Conservation (phyloP, 2,113 vertebrate species). For the Diadophis punctatus region DNA sequence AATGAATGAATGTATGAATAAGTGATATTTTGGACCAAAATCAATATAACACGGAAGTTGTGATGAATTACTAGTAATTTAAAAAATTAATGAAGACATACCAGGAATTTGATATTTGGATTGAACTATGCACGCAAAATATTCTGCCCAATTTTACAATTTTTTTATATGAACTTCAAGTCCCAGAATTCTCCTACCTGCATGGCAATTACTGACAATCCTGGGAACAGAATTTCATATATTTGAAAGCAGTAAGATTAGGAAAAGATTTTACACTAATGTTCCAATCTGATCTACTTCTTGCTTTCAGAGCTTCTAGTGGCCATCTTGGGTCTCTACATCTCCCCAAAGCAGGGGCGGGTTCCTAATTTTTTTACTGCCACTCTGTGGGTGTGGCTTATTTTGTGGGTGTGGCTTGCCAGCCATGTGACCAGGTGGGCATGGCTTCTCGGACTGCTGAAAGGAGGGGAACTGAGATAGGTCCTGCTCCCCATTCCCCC, state of each 20-base stretch:
- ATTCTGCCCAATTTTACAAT: not conserved
- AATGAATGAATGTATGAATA: not conserved
- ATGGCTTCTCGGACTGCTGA: too few species aligned
- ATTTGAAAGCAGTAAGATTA: not conserved
- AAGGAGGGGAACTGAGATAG: too few species aligned
- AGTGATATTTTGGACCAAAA: not conserved
- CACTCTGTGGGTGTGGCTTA: too few species aligned
- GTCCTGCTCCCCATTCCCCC: too few species aligned
- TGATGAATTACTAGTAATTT: not conserved
- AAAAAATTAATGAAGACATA: not conserved
- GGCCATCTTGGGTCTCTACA: not conserved
- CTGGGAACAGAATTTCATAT: not conserved
- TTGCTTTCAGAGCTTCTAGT: not conserved
- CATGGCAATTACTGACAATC: not conserved
- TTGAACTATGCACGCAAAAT: not conserved
- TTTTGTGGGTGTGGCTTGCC: too few species aligned
- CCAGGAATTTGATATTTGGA: not conserved
- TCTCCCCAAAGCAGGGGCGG: too few species aligned
- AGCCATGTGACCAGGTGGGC: too few species aligned
- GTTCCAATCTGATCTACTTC: not conserved
- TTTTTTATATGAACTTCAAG: not conserved
- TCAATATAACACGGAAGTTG: not conserved
- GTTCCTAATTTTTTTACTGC: too few species aligned
- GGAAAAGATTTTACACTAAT: not conserved
- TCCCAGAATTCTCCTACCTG: not conserved